These are phyloP conservation scores for Drosophila chauvacae DNA, from an alignment of 1,140 invertebrate species.

Conservation along the genomic window DNA sequence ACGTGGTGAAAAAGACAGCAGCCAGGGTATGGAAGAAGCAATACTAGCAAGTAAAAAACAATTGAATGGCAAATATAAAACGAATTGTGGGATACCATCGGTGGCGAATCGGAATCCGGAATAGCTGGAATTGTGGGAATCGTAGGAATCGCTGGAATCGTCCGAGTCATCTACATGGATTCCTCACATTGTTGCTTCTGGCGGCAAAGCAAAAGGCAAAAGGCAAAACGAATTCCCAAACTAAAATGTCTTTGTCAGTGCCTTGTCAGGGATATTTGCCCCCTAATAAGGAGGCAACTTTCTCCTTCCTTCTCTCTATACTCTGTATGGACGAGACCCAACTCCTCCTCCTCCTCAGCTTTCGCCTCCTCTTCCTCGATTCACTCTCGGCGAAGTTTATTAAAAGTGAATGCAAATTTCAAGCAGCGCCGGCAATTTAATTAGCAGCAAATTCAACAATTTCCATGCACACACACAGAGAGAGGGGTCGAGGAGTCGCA, in stretches of 20 bases:
- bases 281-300: constrained; percentile 11
- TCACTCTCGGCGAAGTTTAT: constrained; percentile 55
- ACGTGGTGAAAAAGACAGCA: constrained; percentile 5
- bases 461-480: constrained; percentile 57
- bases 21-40: constrained; percentile 21
- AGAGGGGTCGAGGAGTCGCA: too few species aligned
- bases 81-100: constrained; percentile 42
- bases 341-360: neutral
- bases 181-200: constrained; percentile 26
- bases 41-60: constrained; percentile 54
- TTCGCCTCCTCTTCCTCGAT: neutral
- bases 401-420: constrained; percentile 77
- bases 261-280: constrained; percentile 53
- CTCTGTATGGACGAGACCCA: neutral
- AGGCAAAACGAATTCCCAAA: constrained; percentile 4
- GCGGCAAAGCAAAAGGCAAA: constrained; percentile 3
- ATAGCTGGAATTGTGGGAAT: constrained; percentile 1
- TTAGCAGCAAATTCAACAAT: constrained; percentile 81
- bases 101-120: constrained; percentile 14
- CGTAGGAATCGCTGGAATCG: neutral
- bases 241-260: constrained; percentile 52
- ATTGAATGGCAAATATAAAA: constrained; percentile 63
- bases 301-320: neutral
- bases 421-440: constrained; percentile 67
- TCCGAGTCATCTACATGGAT: constrained; percentile 30